Evolutionary conservation across 1,140 invertebrate genomes (phyloP).

Genomic region (Tetragonula clypearis): DNA sequence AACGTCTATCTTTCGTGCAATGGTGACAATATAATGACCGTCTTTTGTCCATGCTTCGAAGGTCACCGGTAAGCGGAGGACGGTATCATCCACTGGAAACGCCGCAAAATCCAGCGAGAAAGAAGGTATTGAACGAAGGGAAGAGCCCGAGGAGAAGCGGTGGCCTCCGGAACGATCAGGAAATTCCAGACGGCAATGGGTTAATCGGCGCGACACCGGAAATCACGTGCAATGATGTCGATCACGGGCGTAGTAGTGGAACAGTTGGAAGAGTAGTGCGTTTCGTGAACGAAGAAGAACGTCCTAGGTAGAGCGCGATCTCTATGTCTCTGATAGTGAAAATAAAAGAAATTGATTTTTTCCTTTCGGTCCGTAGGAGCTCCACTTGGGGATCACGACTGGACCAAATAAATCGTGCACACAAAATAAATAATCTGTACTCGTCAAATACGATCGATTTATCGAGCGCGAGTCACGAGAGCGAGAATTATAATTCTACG

Average conservation of each 20-base stretch:
- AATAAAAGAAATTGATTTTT: background rate
- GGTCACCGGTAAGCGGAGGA: background rate
- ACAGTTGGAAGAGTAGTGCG: slow-evolving; percentile 57
- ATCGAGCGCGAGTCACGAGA: background rate
- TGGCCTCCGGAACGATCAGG: slow-evolving; percentile 14
- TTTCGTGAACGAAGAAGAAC: slow-evolving; percentile 53
- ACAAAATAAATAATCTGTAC: background rate
- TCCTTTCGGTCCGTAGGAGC: slow-evolving; percentile 23
- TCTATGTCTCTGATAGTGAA: background rate
- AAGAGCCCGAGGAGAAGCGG: slow-evolving; percentile 7
- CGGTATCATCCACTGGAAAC: background rate
- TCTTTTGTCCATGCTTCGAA: background rate
- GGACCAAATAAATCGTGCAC: background rate
- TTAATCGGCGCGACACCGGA: slow-evolving; percentile 57
- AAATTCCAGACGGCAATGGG: slow-evolving; percentile 40
- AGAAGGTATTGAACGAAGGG: slow-evolving; percentile 14
- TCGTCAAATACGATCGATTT: background rate
- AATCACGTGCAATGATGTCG: slow-evolving; percentile 58
- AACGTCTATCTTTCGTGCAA: too few species aligned
- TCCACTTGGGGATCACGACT: slow-evolving; percentile 43
- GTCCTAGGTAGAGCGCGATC: slow-evolving; percentile 16
- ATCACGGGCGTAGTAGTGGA: slow-evolving; percentile 39
- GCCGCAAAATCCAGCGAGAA: background rate
- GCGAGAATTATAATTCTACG: background rate
- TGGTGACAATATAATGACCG: background rate